Evolutionary conservation across 2,113 vertebrate genomes (phyloP).

Genomic region (Sylvilagus bachmani): DNA sequence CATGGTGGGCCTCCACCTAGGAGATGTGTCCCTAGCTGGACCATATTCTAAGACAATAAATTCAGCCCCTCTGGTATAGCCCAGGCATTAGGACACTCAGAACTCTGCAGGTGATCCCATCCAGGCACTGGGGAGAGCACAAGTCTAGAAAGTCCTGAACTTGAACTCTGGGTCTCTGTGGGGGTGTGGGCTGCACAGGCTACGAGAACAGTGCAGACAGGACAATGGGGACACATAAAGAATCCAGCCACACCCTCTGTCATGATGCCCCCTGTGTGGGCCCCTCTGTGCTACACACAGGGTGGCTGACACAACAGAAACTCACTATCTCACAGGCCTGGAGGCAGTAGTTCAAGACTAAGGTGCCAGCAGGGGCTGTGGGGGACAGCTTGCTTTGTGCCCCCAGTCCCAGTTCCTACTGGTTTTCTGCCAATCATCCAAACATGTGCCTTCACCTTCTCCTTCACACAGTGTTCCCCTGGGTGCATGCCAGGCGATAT

Average conservation of each 20-base stretch:
- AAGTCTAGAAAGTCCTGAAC: not conserved
- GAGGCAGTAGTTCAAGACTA: not conserved
- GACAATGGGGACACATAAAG: not conserved
- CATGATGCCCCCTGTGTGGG: not conserved
- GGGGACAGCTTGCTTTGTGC: not conserved
- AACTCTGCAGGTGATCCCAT: not conserved
- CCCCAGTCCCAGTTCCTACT: not conserved
- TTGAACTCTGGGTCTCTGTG: not conserved
- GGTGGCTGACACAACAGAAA: not conserved
- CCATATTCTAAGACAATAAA: not conserved
- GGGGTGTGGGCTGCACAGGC: not conserved
- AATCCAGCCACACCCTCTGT: not conserved
- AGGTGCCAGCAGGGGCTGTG: too few relatives aligned
- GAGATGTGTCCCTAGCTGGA: not conserved
- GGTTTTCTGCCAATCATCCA: not conserved
- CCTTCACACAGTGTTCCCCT: not conserved
- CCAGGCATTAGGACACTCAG: not conserved
- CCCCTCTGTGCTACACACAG: not conserved
- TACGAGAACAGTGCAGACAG: not conserved
- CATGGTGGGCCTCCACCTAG: not conserved
- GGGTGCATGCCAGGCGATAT: too few relatives aligned
- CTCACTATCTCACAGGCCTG: not conserved
- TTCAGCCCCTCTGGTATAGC: too few relatives aligned
- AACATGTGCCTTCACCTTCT: not conserved
- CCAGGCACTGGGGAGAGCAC: not conserved